phyloP scores from a whole-genome alignment of 2,888 invertebrate genomes.

The Onthophagus sagittarius region DNA sequence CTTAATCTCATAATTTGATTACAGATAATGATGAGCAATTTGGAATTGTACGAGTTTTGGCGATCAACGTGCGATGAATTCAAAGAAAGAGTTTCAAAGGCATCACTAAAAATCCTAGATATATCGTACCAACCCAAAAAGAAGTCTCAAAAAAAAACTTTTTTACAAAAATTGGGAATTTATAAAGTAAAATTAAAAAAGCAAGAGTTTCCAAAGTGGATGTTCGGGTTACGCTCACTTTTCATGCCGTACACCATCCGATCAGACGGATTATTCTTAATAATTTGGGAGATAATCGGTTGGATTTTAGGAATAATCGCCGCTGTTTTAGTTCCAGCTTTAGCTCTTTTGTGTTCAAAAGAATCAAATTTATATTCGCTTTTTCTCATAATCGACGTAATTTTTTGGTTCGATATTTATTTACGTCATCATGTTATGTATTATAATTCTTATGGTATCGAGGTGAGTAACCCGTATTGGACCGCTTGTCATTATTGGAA shows the following conservation, averaged over 20 bases:
- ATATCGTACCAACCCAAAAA: not conserved
- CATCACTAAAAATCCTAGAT: not conserved
- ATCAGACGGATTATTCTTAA: slow-evolving; percentile 28
- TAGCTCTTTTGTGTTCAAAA: not conserved
- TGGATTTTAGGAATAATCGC: slow-evolving; percentile 25
- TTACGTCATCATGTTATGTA: slow-evolving; percentile 32
- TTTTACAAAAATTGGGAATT: not conserved
- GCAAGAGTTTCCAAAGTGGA: slow-evolving; percentile 13
- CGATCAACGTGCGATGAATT: not conserved
- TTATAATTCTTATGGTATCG: slow-evolving; percentile 30
- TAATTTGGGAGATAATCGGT: slow-evolving; percentile 30
- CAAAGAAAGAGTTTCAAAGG: not conserved
- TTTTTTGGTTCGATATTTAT: slow-evolving; percentile 31
- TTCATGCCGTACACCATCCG: slow-evolving; percentile 23
- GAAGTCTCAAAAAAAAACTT: not conserved
- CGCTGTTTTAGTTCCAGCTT: slow-evolving; percentile 23
- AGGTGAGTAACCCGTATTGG: slow-evolving; percentile 32
- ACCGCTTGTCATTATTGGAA: slow-evolving; percentile 32
- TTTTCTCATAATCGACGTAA: slow-evolving; percentile 26
- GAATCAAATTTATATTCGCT: slow-evolving; percentile 17
- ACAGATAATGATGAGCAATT: slow-evolving; percentile 12
- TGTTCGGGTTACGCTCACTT: not conserved
- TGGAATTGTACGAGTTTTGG: not conserved
- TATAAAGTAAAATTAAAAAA: not conserved
- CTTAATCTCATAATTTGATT: not conserved